phyloP scores from a whole-genome alignment of 2,797 vertebrate species.

The Parauchenoglanis ngamensis region DNA sequence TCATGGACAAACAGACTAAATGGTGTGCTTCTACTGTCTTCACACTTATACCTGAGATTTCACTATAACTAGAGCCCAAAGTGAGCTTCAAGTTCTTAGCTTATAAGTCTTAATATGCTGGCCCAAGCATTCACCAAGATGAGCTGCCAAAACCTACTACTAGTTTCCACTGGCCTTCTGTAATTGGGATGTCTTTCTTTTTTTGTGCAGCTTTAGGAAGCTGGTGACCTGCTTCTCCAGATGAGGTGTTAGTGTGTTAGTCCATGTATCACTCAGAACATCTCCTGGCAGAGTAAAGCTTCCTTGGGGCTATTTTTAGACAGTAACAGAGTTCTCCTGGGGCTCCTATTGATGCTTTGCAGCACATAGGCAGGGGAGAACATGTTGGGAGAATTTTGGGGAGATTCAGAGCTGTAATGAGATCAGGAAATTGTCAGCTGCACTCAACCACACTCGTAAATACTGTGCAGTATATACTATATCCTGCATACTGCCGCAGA shows the following conservation, averaged over 20 bases:
- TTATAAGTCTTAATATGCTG: background rate
- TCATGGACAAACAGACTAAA: constrained; percentile 30
- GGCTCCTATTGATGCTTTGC: constrained; percentile 27
- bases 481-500: background rate
- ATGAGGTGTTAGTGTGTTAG: background rate
- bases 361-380: constrained; percentile 31
- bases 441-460: background rate
- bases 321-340: constrained; percentile 10
- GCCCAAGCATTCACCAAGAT: constrained; percentile 5
- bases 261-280: constrained; percentile 11
- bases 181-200: constrained; percentile 49
- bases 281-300: constrained; percentile 12
- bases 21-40: background rate
- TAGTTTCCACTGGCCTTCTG: constrained; percentile 10
- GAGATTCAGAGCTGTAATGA: constrained; percentile 51
- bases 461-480: background rate
- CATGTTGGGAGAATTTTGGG: constrained; percentile 43
- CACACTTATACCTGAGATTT: background rate
- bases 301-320: constrained; percentile 38
- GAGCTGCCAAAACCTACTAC: background rate
- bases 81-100: background rate
- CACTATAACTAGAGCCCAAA: background rate
- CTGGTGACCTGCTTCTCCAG: constrained; percentile 34
- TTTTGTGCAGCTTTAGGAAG: constrained; percentile 36
- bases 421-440: constrained; percentile 32